Evolutionary conservation across 1,140 invertebrate genomes (phyloP).

Genomic region (Philopotamus ludificatus): DNA sequence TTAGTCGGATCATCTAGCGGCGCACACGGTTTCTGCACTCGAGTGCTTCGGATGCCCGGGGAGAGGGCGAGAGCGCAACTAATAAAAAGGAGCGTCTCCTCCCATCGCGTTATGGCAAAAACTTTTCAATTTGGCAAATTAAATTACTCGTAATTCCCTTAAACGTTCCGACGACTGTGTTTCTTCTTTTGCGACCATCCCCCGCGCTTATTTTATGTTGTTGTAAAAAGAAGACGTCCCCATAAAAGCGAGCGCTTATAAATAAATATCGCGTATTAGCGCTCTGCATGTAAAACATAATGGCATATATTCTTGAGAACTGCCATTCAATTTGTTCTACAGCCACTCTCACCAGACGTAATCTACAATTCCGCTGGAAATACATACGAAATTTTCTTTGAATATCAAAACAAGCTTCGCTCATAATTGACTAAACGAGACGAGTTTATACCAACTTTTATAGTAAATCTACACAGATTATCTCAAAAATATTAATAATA

Average conservation of each 20-base stretch:
- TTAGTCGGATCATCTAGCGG: too few relatives aligned
- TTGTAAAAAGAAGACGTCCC: neutral
- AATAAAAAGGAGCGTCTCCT: slow-evolving; percentile 35
- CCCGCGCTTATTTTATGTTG: neutral
- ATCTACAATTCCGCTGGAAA: neutral
- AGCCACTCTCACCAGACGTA: too few relatives aligned
- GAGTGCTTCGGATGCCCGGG: slow-evolving; percentile 2
- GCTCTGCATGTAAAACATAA: neutral
- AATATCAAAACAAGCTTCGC: too few relatives aligned
- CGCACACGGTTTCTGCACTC: neutral
- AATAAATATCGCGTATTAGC: neutral
- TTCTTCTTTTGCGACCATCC: neutral
- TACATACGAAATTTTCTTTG: neutral
- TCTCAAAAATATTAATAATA: too few relatives aligned
- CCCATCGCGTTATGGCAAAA: slow-evolving; percentile 30
- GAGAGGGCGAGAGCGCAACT: slow-evolving; percentile 27
- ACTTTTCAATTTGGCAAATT: slow-evolving; percentile 41
- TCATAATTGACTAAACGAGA: too few relatives aligned
- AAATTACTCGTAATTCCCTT: slow-evolving; percentile 32
- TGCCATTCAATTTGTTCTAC: too few relatives aligned
- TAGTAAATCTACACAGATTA: too few relatives aligned
- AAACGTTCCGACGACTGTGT: slow-evolving; percentile 7
- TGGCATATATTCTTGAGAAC: too few relatives aligned
- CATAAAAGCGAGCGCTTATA: neutral
- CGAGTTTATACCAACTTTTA: too few relatives aligned